A percentile compares a stretch with the other conserved stretches of the same genome.
These are phyloP conservation scores for Aphyosemion australe DNA, from an alignment of 2,113 vertebrate genomes.

Conservation along the genomic window DNA sequence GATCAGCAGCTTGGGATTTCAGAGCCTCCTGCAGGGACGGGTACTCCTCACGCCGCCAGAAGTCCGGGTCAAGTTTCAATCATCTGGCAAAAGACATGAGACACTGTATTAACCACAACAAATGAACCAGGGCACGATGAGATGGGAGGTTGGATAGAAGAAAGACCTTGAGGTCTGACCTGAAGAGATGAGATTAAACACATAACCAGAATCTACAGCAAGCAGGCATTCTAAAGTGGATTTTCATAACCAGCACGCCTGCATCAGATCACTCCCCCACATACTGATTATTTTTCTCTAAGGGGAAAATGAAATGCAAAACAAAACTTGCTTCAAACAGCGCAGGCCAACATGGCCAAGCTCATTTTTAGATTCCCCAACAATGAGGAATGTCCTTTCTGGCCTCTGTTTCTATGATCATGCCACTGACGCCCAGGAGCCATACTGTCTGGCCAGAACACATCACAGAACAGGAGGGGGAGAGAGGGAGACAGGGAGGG, in stretches of 20 bases:
- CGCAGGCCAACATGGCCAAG: slow-evolving; percentile 26
- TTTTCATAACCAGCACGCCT: slow-evolving; percentile 26
- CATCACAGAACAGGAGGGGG: slow-evolving; percentile 71
- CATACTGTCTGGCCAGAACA: slow-evolving; percentile 77
- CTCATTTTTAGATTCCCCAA: slow-evolving; percentile 64
- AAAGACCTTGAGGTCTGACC: slow-evolving; percentile 15
- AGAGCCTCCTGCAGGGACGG: slow-evolving; percentile 48
- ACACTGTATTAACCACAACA: slow-evolving; percentile 40
- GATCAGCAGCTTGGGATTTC: slow-evolving; percentile 30
- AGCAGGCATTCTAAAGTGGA: background rate
- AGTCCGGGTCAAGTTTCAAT: slow-evolving; percentile 63
- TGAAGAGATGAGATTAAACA: slow-evolving; percentile 4
- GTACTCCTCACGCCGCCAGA: slow-evolving; percentile 55
- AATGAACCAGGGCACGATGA: background rate
- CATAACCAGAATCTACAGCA: background rate
- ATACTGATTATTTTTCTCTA: slow-evolving; percentile 18
- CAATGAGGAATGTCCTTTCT: slow-evolving; percentile 72
- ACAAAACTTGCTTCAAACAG: slow-evolving; percentile 16
- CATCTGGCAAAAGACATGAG: slow-evolving; percentile 72
- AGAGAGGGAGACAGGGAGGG: slow-evolving; percentile 14
- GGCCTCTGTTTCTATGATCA: slow-evolving; percentile 72
- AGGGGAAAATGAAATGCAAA: background rate
- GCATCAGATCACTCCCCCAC: slow-evolving; percentile 11
- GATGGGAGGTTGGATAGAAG: too few relatives aligned
- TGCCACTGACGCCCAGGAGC: slow-evolving; percentile 77